A percentile compares a stretch with the other conserved stretches of the same genome.
Evolutionary conservation across 1,140 invertebrate species (phyloP).

Genomic region (Trypoxylus dichotomus): DNA sequence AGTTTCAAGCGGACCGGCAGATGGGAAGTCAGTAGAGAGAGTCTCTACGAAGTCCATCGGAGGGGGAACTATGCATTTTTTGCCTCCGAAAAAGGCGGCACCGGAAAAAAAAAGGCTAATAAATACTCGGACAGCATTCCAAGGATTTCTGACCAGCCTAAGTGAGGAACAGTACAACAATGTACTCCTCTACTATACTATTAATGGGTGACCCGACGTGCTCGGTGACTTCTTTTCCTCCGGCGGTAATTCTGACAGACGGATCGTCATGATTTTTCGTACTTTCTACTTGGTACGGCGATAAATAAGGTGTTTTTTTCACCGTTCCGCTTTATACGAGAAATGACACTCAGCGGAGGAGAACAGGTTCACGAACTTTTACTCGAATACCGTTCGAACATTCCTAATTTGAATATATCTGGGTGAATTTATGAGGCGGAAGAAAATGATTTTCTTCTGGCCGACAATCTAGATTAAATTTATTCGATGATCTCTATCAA

Average conservation of each 20-base stretch:
- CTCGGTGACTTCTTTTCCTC: background rate
- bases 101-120: conserved; percentile 24
- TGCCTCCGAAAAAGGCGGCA: conserved; percentile 22
- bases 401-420: background rate
- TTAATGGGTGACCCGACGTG: conserved; percentile 7
- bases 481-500: no score
- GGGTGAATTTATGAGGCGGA: background rate
- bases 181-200: background rate
- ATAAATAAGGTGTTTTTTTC: background rate
- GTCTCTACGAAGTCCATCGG: background rate
- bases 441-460: background rate
- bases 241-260: background rate
- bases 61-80: conserved; percentile 18
- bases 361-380: background rate
- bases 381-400: background rate
- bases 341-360: background rate
- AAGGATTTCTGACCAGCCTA: background rate
- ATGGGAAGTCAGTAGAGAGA: background rate
- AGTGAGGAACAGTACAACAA: conserved; percentile 5
- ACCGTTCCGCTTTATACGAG: background rate
- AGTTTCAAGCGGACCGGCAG: background rate
- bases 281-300: background rate
- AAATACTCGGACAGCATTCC: conserved; percentile 23
- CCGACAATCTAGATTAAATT: no score
- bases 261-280: background rate